These are phyloP conservation scores for Cephalopachus bancanus DNA, from an alignment of 2,797 vertebrate species.

Conservation along the genomic window DNA sequence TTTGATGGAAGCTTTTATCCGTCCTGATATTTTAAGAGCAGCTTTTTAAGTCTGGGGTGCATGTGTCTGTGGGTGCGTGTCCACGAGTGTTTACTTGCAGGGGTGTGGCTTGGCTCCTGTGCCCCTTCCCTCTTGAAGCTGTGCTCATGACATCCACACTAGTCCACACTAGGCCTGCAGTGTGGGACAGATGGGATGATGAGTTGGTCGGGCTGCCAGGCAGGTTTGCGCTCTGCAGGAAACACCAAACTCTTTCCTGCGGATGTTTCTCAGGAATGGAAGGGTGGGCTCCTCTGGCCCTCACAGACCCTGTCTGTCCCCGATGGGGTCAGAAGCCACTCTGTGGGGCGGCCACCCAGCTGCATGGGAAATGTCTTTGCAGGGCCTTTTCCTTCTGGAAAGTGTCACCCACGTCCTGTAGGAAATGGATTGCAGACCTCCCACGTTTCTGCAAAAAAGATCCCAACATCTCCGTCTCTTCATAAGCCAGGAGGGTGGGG, in stretches of 20 bases:
- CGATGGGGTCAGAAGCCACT: not conserved
- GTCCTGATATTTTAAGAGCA: slow-evolving; percentile 31
- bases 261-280: slow-evolving; percentile 74
- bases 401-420: slow-evolving; percentile 49
- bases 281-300: slow-evolving; percentile 32
- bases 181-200: slow-evolving; percentile 68
- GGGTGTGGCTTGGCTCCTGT: slow-evolving; percentile 8
- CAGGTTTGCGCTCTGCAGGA: slow-evolving; percentile 74
- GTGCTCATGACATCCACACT: slow-evolving; percentile 29
- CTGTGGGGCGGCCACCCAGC: not conserved
- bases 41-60: not conserved
- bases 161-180: slow-evolving; percentile 56
- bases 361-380: slow-evolving; percentile 3
- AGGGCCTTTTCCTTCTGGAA: slow-evolving; percentile 35
- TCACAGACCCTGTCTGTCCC: not conserved
- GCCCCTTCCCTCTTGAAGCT: slow-evolving; percentile 24
- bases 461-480: not conserved
- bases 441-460: slow-evolving; percentile 61
- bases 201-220: slow-evolving; percentile 68
- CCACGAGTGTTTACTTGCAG: not conserved
- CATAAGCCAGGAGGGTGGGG: slow-evolving; percentile 1
- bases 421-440: slow-evolving; percentile 73
- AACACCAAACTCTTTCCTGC: slow-evolving; percentile 74
- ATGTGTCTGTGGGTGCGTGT: not conserved
- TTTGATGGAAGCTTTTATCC: slow-evolving; percentile 56